Evolutionary conservation across 2,888 invertebrate genomes (phyloP).

Genomic region (Teleogryllus oceanicus): DNA sequence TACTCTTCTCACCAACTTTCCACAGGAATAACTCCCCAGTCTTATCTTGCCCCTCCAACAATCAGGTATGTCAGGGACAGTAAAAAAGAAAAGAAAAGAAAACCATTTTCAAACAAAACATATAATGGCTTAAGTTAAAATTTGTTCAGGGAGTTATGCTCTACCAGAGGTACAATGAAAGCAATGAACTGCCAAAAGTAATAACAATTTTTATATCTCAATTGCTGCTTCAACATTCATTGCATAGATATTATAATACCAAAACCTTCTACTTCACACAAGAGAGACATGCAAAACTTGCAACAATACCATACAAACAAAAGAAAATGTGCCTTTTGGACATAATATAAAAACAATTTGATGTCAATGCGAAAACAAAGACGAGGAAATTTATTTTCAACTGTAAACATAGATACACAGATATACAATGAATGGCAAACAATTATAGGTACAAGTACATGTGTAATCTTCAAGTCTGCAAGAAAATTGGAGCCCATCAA

Average conservation of each 20-base stretch:
- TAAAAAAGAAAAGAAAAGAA: no score
- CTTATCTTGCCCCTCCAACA: no score
- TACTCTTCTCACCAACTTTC: no score
- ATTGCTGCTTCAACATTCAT: no score
- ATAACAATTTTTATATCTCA: no score
- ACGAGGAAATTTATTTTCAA: background rate
- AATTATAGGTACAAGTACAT: background rate
- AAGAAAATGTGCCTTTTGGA: background rate
- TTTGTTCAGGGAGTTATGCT: no score
- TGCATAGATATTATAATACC: background rate
- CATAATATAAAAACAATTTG: background rate
- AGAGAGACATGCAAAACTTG: background rate
- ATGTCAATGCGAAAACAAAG: background rate
- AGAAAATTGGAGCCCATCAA: constrained; percentile 35
- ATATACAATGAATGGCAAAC: background rate
- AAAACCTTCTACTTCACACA: background rate
- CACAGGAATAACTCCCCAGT: no score
- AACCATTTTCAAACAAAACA: no score
- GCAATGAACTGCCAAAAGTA: no score
- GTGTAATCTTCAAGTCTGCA: constrained; percentile 25
- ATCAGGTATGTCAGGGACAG: no score
- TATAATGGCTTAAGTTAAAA: no score
- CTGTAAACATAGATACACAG: background rate
- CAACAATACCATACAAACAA: background rate
- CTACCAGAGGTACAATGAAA: no score